Evolutionary conservation across 2,113 vertebrate species (phyloP).

Genomic region (Crotalus viridis): DNA sequence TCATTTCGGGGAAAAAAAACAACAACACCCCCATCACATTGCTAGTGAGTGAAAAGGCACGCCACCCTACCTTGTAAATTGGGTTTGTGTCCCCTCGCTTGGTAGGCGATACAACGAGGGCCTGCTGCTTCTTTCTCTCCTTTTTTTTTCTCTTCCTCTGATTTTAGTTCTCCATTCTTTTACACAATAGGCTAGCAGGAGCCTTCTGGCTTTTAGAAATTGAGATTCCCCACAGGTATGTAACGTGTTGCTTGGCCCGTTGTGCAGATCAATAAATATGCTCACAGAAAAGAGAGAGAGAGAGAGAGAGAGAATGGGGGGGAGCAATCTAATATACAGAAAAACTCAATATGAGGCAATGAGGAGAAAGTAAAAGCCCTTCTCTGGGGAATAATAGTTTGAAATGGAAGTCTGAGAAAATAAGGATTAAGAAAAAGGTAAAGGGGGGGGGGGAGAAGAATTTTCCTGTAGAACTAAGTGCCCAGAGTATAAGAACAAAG

Average conservation of each 20-base stretch:
- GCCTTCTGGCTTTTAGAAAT: conserved; percentile 29
- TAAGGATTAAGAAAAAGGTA: neutral
- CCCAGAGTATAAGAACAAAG: neutral
- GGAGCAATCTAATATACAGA: neutral
- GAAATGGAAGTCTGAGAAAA: conserved; percentile 18
- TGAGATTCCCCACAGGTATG: conserved; percentile 27
- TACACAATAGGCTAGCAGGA: conserved; percentile 1
- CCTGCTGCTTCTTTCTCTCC: conserved; percentile 30
- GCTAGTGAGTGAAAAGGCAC: neutral
- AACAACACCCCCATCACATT: rapidly evolving
- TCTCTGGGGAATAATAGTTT: conserved; percentile 34
- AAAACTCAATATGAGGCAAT: conserved; percentile 18
- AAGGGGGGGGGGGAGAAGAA: neutral
- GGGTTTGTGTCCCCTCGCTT: conserved; percentile 33
- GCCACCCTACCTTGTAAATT: neutral
- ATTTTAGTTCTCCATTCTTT: conserved; percentile 17
- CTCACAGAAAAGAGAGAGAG: neutral
- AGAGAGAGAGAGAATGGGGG: neutral
- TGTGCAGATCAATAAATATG: conserved; percentile 47
- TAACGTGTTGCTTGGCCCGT: conserved; percentile 22
- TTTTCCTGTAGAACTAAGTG: conserved; percentile 3
- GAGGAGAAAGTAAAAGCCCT: conserved; percentile 42
- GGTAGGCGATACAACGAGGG: conserved; percentile 46
- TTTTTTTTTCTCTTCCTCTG: neutral
- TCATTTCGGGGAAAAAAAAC: neutral